Conservation (phyloP, 2,888 invertebrate species). For the Stenoptilia bipunctidactyla region DNA sequence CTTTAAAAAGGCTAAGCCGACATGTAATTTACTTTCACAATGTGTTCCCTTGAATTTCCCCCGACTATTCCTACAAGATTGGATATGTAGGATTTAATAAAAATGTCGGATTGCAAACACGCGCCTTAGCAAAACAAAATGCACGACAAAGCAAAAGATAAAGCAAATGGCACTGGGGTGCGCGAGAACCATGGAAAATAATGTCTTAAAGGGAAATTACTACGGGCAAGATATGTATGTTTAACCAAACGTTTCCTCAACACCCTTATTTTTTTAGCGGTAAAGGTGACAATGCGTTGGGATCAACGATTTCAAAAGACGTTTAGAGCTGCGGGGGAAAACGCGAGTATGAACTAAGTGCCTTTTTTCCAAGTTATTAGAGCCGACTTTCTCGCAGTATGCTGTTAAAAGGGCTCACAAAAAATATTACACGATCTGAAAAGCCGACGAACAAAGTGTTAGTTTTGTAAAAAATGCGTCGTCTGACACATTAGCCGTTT, state of each 20-base stretch:
- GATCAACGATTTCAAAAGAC: no score
- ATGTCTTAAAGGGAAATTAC: no score
- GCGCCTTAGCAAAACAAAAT: constrained; percentile 1
- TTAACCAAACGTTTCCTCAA: not conserved
- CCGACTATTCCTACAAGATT: not conserved
- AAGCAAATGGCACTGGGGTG: constrained; percentile 12
- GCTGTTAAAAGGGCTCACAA: constrained; percentile 20
- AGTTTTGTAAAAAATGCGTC: no score
- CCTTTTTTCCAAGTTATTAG: no score
- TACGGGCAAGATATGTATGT: no score
- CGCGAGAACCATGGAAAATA: no score
- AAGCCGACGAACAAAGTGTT: no score
- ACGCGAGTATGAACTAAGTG: no score
- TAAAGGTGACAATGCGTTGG: not conserved
- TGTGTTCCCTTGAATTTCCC: not conserved
- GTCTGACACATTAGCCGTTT: no score
- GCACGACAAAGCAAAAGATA: constrained; percentile 8
- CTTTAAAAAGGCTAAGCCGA: no score
- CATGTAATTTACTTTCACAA: not conserved
- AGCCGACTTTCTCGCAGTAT: constrained; percentile 1
- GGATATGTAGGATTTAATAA: constrained; percentile 1
- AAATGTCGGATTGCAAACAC: constrained; percentile 2
- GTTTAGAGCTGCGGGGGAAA: not conserved
- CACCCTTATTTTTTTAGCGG: no score
- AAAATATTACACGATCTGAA: constrained; percentile 5